Evolutionary conservation across 1,140 invertebrate genomes (phyloP).

Genomic region (Harpegnathos saltator): DNA sequence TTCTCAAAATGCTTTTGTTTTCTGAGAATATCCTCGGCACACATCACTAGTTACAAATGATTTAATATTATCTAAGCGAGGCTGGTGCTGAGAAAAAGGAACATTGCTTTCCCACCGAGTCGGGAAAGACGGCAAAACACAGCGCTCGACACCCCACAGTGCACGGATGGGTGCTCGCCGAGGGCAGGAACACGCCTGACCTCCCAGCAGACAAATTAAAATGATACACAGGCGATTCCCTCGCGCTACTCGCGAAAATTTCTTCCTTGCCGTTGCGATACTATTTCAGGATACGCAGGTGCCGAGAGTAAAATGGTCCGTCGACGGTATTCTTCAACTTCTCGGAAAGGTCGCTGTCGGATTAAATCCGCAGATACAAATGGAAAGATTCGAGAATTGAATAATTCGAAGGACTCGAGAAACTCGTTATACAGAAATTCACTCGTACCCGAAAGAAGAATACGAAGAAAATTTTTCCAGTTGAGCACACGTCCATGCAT

Average conservation of each 20-base stretch:
- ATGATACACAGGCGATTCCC: conserved; percentile 76
- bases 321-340: neutral
- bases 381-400: neutral
- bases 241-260: conserved; percentile 65
- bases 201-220: conserved; percentile 84
- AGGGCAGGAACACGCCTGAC: conserved; percentile 81
- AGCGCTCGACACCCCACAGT: conserved; percentile 77
- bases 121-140: conserved; percentile 65
- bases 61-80: conserved; percentile 32
- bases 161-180: conserved; percentile 79
- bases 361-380: neutral
- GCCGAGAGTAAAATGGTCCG: too few species aligned
- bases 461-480: neutral
- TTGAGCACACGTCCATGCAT: neutral
- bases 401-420: conserved; percentile 5
- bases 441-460: neutral
- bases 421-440: neutral
- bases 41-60: conserved; percentile 39
- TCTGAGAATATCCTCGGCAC: conserved; percentile 9
- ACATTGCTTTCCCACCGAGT: conserved; percentile 30
- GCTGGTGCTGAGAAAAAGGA: conserved; percentile 28
- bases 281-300: conserved; percentile 81
- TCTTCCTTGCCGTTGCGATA: conserved; percentile 71
- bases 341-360: neutral
- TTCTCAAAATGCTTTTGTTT: conserved; percentile 34